Base-by-base conservation (phyloP, 2,113 vertebrate genomes). In the Seriola quinqueradiata region DNA sequence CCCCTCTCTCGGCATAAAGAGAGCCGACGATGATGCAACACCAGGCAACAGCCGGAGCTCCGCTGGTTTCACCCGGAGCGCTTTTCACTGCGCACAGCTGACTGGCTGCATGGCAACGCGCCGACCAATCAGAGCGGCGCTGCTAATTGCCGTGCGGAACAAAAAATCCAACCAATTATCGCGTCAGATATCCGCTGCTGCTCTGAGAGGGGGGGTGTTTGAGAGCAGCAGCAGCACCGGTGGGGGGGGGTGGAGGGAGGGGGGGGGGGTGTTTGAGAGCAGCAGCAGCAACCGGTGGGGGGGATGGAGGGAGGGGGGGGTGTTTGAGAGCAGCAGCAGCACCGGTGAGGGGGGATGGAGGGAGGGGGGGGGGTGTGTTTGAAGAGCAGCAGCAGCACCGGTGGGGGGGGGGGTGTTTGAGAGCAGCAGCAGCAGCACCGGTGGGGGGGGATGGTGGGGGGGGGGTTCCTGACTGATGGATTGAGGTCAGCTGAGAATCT, bases 1-100 rank as follows among this genome's bases (percentile, higher is more conserved):
- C 94, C 94, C 92, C 91, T 83, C 77, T 78, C 2, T 69, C 21
- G 60, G 61, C 81, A 90, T 81, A 90, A 92, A 92, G 88, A 81
- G 28, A 72, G 38, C 61, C 79, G 74, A 17, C 44, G 94, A 95
- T 95, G 95, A 96, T 96, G 95, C 95, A 96, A 96, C 84, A 89
- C 54, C 79, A 59, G 90, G 95, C 93, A 96, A 95, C 85, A 75
- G 60, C 52, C 28, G 28, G 61, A 65, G 77, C 82, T 70, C 23
- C 19, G 64, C 65, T 55, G 25, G 83, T 79, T 85, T 34, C 80
- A 89, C 89, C 82, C 87, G 91, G 84, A 88, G 82, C 87, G 66
- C 10, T 83, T 77, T 85, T 28, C 65, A 8, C 75, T 89, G 89
- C 87, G 87, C 94, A 89, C 89, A 75, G 89, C 89, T 79, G 80